phyloP scores from a whole-genome alignment of 2,797 vertebrate genomes.

The Myotis findleyi region DNA sequence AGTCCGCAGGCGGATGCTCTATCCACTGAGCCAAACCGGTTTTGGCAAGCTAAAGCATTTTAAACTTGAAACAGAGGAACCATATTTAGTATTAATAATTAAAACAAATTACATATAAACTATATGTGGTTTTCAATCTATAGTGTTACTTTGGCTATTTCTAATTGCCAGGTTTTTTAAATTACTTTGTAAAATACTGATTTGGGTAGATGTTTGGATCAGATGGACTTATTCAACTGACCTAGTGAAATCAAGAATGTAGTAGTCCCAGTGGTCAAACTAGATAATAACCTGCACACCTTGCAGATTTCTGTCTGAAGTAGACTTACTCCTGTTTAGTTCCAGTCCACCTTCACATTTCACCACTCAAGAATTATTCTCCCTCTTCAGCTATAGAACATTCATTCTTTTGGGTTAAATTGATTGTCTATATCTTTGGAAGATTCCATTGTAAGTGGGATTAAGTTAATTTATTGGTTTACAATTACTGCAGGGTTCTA shows the following conservation, averaged over 20 bases:
- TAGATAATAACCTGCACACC: neutral
- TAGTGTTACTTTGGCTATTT: neutral
- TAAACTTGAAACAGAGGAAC: neutral
- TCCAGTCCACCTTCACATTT: neutral
- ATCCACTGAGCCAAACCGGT: too few species aligned
- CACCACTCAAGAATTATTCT: neutral
- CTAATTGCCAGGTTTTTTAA: neutral
- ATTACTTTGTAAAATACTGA: constrained; percentile 23
- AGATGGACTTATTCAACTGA: neutral
- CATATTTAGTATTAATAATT: neutral
- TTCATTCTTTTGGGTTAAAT: neutral
- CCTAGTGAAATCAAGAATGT: neutral
- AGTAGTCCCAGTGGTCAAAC: neutral
- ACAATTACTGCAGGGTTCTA: neutral
- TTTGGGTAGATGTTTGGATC: neutral
- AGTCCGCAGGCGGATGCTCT: too few species aligned
- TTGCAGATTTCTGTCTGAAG: neutral
- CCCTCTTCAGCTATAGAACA: neutral
- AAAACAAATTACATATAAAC: neutral
- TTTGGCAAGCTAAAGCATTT: neutral
- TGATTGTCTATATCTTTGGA: neutral
- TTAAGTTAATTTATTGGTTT: constrained; percentile 10
- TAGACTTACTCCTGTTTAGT: neutral
- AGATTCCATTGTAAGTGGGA: neutral
- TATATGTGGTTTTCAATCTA: neutral